phyloP scores from a whole-genome alignment of 2,797 vertebrate genomes.

The Takifugu rubripes region DNA sequence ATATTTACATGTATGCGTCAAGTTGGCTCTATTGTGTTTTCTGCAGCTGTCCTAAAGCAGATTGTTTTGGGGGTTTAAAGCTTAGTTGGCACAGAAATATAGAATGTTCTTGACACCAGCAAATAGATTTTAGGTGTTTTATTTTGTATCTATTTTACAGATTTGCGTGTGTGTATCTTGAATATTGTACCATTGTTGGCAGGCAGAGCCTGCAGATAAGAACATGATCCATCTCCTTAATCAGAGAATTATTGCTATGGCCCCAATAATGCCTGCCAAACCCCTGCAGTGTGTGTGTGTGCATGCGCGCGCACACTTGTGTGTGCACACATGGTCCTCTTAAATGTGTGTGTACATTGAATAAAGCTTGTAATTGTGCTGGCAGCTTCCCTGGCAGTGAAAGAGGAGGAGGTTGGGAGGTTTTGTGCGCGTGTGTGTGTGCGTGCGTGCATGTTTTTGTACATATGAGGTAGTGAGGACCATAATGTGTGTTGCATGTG shows the following conservation, averaged over 20 bases:
- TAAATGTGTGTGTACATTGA: slow-evolving; percentile 33
- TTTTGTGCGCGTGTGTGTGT: background rate
- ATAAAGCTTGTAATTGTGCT: slow-evolving; percentile 63
- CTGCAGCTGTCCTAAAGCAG: too few relatives aligned
- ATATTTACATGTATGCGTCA: too few relatives aligned
- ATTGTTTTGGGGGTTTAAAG: too few relatives aligned
- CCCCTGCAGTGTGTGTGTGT: slow-evolving; percentile 12
- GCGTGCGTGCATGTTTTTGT: too few relatives aligned
- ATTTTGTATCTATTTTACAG: slow-evolving; percentile 9
- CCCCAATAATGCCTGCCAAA: slow-evolving; percentile 22
- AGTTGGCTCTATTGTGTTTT: too few relatives aligned
- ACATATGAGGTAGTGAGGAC: background rate
- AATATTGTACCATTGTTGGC: slow-evolving; percentile 21
- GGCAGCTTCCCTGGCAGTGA: slow-evolving; percentile 55
- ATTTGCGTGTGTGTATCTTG: background rate
- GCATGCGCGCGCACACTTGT: slow-evolving; percentile 3
- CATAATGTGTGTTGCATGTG: too few relatives aligned
- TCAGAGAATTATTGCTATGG: slow-evolving; percentile 59
- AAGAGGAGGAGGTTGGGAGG: slow-evolving; percentile 7
- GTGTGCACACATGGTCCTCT: slow-evolving; percentile 3
- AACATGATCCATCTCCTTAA: slow-evolving; percentile 50
- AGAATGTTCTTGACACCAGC: background rate
- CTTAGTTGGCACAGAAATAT: background rate
- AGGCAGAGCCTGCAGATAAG: slow-evolving; percentile 46
- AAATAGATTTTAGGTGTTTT: background rate